Evolutionary conservation across 2,113 vertebrate genomes (phyloP), one percentile per base, ranked within the genome.

Genomic region (Hydrolagus affinis): DNA sequence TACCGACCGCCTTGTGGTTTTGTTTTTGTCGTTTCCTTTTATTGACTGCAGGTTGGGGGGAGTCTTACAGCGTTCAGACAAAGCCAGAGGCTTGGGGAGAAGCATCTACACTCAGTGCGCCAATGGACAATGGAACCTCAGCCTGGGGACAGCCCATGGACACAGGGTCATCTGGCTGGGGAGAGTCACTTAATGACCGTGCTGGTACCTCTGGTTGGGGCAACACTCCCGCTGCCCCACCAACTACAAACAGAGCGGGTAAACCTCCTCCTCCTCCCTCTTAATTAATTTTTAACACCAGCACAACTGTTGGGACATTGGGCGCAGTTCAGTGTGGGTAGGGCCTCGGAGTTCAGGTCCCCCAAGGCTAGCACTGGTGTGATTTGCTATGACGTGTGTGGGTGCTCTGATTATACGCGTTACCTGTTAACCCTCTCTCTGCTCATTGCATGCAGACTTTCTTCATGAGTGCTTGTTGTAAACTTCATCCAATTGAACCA

Each of bases 111-210:
- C 94, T 96, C 71, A 94, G 95, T 85, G 95, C 95, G 10, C 91
- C 93, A 19, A 96, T 99, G 88, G 98, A 99, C 92, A 98, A 98
- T 10, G 97, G 97, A 83, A 98, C 97, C 0, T 94, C 97, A 19
- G 96, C 98, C 10, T 99, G 98, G 98, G 97, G 97, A 12, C 98
- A 98, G 87, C 96, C 97, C 85, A 90, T 94, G 88, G 96, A 99
- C 87, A 95, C 92, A 86, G 90, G 86, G 86, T 92, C 95, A 66
- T 90, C 89, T 87, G 97, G 96, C 95, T 95, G 95, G 87, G 95
- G 95, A 70, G 93, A 94, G n/a, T 91, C 94, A 19, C 88, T 89
- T 86, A 85, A 91, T 62, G 93, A 95, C 4, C 89, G 92, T 70
- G 89, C 89, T 66, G 89, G 86, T 68, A 89, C 91, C 86, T 91